phyloP scores from a whole-genome alignment of 1,140 invertebrate species.

The Anadara kagoshimensis region DNA sequence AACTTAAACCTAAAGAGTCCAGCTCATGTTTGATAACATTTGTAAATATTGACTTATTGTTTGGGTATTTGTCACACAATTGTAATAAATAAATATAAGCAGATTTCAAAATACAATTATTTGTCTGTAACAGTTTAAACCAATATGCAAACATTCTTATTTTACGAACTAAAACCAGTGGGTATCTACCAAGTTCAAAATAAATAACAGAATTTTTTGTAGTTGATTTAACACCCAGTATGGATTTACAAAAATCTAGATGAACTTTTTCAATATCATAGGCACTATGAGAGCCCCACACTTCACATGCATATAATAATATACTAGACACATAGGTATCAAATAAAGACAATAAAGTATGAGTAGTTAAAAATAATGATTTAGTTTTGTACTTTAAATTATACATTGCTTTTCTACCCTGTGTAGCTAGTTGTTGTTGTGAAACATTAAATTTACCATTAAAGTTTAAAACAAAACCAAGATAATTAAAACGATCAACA shows the following conservation, averaged over 20 bases:
- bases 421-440: slow-evolving; percentile 7
- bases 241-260: slow-evolving; percentile 21
- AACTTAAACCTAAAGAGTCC: neutral
- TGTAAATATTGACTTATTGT: neutral
- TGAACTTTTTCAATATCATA: slow-evolving; percentile 19
- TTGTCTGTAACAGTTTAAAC: slow-evolving; percentile 2
- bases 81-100: slow-evolving; percentile 1
- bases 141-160: slow-evolving; percentile 16
- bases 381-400: slow-evolving; percentile 1
- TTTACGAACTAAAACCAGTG: neutral
- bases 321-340: slow-evolving; percentile 23
- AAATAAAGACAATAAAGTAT: slow-evolving; percentile 14
- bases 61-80: neutral
- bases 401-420: slow-evolving; percentile 19
- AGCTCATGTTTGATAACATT: neutral
- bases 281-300: slow-evolving; percentile 18
- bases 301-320: slow-evolving; percentile 27
- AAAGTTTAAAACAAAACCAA: slow-evolving; percentile 28
- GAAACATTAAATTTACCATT: slow-evolving; percentile 18
- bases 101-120: slow-evolving; percentile 14
- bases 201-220: slow-evolving; percentile 9
- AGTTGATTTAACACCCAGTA: slow-evolving; percentile 13
- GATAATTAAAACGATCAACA: slow-evolving; percentile 35
- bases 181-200: slow-evolving; percentile 13
- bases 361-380: neutral